Percentiles rank a stretch among this genome's conserved stretches.
phyloP scores from a whole-genome alignment of 2,888 invertebrate genomes.

The Dolichomitus sp. region DNA sequence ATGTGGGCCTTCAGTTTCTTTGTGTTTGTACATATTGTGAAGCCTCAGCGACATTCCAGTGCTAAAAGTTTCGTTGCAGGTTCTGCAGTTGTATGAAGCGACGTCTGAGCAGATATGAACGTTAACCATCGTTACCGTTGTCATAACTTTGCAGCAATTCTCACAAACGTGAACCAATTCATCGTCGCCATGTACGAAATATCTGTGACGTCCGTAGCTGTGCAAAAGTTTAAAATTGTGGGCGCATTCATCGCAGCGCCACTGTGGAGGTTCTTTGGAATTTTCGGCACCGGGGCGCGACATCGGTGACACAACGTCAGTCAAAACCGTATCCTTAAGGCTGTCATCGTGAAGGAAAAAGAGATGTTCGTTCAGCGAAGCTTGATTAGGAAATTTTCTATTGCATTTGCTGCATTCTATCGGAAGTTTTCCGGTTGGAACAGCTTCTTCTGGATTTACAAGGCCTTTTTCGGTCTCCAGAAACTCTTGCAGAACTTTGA shows the following conservation, averaged over 20 bases:
- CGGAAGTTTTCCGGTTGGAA: constrained; percentile 25
- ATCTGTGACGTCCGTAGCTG: constrained; percentile 70
- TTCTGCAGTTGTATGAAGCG: constrained; percentile 67
- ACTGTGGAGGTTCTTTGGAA: constrained; percentile 32
- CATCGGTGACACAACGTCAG: constrained; percentile 31
- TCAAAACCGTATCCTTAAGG: constrained; percentile 57
- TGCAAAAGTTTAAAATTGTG: constrained; percentile 69
- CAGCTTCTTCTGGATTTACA: background rate
- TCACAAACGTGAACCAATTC: constrained; percentile 74
- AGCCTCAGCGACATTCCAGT: constrained; percentile 65
- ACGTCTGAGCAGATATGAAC: constrained; percentile 72
- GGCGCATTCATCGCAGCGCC: constrained; percentile 69
- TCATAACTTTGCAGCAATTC: constrained; percentile 73
- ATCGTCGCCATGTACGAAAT: constrained; percentile 71
- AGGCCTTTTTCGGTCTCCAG: constrained; percentile 40
- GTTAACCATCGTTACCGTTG: constrained; percentile 73
- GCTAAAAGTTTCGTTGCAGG: constrained; percentile 68
- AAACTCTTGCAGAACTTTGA: constrained; percentile 8
- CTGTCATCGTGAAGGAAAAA: constrained; percentile 63
- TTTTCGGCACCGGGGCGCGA: background rate
- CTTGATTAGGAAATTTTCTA: constrained; percentile 48
- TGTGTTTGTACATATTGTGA: constrained; percentile 71
- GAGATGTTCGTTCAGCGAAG: constrained; percentile 61
- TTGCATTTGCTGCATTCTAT: constrained; percentile 56
- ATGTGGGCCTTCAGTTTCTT: constrained; percentile 63